Conservation (phyloP, 2,888 invertebrate genomes). For the Mesochorus sp. region DNA sequence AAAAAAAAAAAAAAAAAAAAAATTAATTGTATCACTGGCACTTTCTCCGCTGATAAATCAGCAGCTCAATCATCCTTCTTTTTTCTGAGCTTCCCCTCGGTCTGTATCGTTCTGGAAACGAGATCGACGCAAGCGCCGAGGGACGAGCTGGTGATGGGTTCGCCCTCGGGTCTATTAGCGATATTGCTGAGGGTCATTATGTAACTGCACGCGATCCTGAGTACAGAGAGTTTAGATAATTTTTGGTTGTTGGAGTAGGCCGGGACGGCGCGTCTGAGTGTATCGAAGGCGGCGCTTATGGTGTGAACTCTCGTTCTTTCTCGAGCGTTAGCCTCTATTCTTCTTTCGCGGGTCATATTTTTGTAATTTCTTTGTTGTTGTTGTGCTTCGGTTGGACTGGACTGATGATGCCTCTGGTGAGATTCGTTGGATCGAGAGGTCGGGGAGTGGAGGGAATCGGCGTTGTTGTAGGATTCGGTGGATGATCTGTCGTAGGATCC, state of each 20-base stretch:
- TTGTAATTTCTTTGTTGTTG: constrained; percentile 89
- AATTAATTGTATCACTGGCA: constrained; percentile 22
- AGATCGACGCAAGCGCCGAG: constrained; percentile 91
- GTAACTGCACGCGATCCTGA: constrained; percentile 96
- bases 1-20: background rate
- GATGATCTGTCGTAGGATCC: constrained; percentile 71
- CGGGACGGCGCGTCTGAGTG: constrained; percentile 91
- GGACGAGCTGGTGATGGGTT: constrained; percentile 85
- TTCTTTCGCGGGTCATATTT: constrained; percentile 95
- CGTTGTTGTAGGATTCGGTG: constrained; percentile 71
- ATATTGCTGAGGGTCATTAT: constrained; percentile 93
- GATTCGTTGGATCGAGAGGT: constrained; percentile 73
- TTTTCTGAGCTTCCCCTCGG: constrained; percentile 94
- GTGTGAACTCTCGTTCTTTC: constrained; percentile 97
- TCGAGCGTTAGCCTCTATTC: constrained; percentile 97
- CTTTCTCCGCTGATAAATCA: background rate
- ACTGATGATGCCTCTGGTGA: constrained; percentile 63
- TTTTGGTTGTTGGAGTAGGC: constrained; percentile 97
- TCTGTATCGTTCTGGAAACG: constrained; percentile 96
- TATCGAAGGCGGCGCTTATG: constrained; percentile 97
- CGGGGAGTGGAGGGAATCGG: constrained; percentile 51
- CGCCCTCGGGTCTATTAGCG: constrained; percentile 83
- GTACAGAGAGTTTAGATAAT: constrained; percentile 94
- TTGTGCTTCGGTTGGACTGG: background rate
- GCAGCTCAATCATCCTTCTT: constrained; percentile 88